These are phyloP conservation scores for Struthio camelus DNA, from an alignment of 2,113 vertebrate species.

Conservation along the genomic window DNA sequence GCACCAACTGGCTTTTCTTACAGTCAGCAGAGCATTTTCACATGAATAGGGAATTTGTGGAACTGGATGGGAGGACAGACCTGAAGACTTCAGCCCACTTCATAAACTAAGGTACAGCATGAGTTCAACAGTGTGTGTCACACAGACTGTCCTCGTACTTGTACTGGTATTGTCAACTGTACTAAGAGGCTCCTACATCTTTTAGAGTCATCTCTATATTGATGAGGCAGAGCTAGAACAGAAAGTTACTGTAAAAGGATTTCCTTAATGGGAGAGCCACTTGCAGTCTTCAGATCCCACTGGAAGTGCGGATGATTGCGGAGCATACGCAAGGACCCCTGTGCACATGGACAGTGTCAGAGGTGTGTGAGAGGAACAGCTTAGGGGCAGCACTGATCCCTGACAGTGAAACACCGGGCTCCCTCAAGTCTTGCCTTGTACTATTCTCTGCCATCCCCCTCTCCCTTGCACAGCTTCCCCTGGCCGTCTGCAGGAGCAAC, in stretches of 20 bases:
- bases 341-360: fast-evolving
- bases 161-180: background rate
- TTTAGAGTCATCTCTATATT: background rate
- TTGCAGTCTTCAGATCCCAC: background rate
- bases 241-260: background rate
- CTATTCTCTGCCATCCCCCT: background rate
- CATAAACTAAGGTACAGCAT: background rate
- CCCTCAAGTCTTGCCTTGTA: background rate
- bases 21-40: background rate
- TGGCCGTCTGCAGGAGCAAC: fast-evolving
- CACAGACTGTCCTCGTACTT: background rate
- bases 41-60: background rate
- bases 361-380: background rate
- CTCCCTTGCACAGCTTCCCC: background rate
- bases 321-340: background rate
- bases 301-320: background rate
- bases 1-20: background rate
- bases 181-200: background rate
- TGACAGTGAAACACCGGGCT: background rate
- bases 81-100: background rate
- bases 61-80: background rate
- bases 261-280: background rate
- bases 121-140: background rate
- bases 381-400: background rate
- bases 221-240: background rate